Conservation (phyloP, 1,140 invertebrate species). For the Amyelois transitella region DNA sequence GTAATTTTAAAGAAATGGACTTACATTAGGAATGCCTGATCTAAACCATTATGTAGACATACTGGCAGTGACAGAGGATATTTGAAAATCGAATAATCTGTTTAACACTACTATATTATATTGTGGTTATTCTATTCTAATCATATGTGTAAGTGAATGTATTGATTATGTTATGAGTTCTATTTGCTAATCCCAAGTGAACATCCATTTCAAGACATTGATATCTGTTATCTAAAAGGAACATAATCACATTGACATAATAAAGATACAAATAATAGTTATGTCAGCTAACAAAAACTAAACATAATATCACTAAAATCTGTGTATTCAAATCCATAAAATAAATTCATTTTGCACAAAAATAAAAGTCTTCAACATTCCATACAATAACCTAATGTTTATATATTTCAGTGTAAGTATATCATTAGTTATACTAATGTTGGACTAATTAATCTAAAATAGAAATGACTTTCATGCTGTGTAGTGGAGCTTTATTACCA, state of each 20-base stretch:
- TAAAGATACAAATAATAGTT: slow-evolving; percentile 30
- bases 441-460: slow-evolving; percentile 27
- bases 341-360: slow-evolving; percentile 40
- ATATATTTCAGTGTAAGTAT: slow-evolving; percentile 30
- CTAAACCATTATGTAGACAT: slow-evolving; percentile 38
- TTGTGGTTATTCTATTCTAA: slow-evolving; percentile 7
- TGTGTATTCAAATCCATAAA: slow-evolving; percentile 42
- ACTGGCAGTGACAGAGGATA: slow-evolving; percentile 53
- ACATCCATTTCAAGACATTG: slow-evolving; percentile 37
- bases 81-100: slow-evolving; percentile 8
- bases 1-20: slow-evolving; percentile 49
- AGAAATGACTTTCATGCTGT: slow-evolving; percentile 21
- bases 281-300: slow-evolving; percentile 36
- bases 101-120: slow-evolving; percentile 2
- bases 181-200: slow-evolving; percentile 29
- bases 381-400: slow-evolving; percentile 35
- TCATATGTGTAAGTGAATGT: slow-evolving; percentile 3
- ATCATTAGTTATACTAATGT: slow-evolving; percentile 43
- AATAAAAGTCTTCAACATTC: slow-evolving; percentile 46
- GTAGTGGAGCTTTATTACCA: slow-evolving; percentile 20
- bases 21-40: slow-evolving; percentile 55
- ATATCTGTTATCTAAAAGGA: slow-evolving; percentile 43
- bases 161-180: slow-evolving; percentile 9
- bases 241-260: slow-evolving; percentile 50
- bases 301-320: slow-evolving; percentile 48